A percentile compares a stretch with the other conserved stretches of the same genome.
These are phyloP conservation scores for Oreortyx pictus DNA, from an alignment of 2,797 vertebrate species.

Conservation along the genomic window DNA sequence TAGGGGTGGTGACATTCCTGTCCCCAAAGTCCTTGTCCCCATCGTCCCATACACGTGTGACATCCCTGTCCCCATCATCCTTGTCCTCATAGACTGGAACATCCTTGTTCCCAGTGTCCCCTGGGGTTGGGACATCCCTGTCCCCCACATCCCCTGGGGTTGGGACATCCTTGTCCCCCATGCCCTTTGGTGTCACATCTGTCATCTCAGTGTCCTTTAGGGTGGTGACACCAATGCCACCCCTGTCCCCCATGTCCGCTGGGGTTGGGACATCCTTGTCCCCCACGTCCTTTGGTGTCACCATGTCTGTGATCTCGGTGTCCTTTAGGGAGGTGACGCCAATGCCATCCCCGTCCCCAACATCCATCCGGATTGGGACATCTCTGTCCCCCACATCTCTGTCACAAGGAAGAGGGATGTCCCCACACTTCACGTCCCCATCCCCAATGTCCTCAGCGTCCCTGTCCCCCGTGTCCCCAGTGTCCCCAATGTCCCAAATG, in stretches of 20 bases:
- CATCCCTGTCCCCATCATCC: rapidly evolving
- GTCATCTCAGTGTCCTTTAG: too few species aligned
- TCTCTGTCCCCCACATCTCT: too few species aligned
- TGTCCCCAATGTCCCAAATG: not conserved
- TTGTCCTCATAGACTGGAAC: not conserved
- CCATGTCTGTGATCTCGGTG: rapidly evolving
- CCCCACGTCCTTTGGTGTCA: too few species aligned
- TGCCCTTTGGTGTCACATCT: too few species aligned
- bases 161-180: not conserved
- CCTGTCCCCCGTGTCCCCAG: not conserved
- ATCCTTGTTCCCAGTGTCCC: not conserved
- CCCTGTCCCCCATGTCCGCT: not conserved
- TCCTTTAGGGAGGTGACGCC: rapidly evolving
- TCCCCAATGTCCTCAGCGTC: not conserved
- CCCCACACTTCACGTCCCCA: too few species aligned
- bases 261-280: not conserved
- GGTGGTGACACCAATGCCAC: too few species aligned
- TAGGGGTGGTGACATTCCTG: not conserved
- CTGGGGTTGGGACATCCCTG: too few species aligned
- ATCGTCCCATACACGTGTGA: not conserved
- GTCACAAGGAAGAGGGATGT: too few species aligned
- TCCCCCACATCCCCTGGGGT: not conserved
- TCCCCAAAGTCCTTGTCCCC: not conserved
- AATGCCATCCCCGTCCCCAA: not conserved
- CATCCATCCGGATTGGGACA: rapidly evolving